phyloP scores from a whole-genome alignment of 2,113 vertebrate species.

The Amphilophus citrinellus region DNA sequence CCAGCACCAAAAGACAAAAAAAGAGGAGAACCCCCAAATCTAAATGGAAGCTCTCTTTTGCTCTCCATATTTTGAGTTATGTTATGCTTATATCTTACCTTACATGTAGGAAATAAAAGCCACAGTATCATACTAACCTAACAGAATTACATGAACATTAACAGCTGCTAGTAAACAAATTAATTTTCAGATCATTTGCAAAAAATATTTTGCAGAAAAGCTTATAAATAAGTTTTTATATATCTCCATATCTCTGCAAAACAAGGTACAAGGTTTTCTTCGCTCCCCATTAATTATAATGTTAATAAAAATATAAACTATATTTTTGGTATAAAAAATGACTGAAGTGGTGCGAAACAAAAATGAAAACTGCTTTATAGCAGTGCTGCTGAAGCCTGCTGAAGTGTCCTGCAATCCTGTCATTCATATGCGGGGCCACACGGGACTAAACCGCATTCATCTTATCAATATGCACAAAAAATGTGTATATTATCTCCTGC shows the following conservation, averaged over 20 bases:
- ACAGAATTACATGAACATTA: not conserved
- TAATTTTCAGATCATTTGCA: not conserved
- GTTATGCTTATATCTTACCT: not conserved
- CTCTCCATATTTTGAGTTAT: not conserved
- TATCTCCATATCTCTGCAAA: not conserved
- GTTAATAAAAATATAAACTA: not conserved
- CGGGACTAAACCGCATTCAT: not conserved
- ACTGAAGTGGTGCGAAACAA: not conserved
- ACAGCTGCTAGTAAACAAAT: not conserved
- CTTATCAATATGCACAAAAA: not conserved
- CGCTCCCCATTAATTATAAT: not conserved
- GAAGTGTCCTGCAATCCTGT: not conserved
- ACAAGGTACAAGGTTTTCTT: not conserved
- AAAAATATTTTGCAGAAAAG: not conserved
- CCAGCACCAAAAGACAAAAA: not conserved
- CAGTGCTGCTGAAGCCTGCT: not conserved
- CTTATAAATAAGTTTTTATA: not conserved
- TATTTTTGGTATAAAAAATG: not conserved
- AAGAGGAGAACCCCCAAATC: not conserved
- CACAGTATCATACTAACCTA: not conserved
- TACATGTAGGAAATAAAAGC: not conserved
- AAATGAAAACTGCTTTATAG: not conserved
- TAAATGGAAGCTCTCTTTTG: fast-evolving
- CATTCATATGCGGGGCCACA: not conserved
- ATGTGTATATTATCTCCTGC: not conserved